A percentile compares a stretch with the other conserved stretches of the same genome.
phyloP scores from a whole-genome alignment of 2,888 invertebrate genomes.

The Melipona beecheii region DNA sequence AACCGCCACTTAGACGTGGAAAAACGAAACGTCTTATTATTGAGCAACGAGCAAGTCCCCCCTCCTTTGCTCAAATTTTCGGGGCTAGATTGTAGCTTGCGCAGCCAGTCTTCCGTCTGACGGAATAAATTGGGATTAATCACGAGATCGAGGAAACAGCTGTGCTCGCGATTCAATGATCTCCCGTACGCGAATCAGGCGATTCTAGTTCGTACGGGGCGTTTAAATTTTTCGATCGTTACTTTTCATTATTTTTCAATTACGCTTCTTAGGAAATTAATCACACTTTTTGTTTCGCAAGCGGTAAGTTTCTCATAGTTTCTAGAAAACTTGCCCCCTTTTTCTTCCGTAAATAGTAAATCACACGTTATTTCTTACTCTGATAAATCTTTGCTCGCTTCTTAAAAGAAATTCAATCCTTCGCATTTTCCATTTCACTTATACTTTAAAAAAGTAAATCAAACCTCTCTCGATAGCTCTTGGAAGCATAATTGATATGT shows the following conservation, averaged over 20 bases:
- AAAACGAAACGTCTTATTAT: slow-evolving; percentile 51
- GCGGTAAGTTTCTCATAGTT: background rate
- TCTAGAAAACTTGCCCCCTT: background rate
- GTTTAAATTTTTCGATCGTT: background rate
- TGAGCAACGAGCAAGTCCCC: background rate
- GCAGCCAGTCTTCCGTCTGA: background rate
- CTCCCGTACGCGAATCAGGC: background rate
- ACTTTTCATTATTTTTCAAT: background rate
- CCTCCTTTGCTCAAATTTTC: slow-evolving; percentile 12
- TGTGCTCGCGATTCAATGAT: slow-evolving; percentile 3
- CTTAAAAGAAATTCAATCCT: background rate
- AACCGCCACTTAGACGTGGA: slow-evolving; percentile 39
- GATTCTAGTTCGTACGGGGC: background rate
- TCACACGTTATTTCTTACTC: background rate
- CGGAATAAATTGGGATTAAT: background rate
- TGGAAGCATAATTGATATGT: too few relatives aligned
- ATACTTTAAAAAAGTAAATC: too few relatives aligned
- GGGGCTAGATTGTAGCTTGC: slow-evolving; percentile 29
- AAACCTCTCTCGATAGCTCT: too few relatives aligned
- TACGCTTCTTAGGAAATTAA: background rate
- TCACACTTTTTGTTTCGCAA: background rate
- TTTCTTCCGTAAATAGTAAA: background rate
- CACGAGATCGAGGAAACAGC: slow-evolving; percentile 2
- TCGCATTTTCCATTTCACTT: background rate
- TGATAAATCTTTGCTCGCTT: background rate